Evolutionary conservation across 2,888 invertebrate species (phyloP).

Genomic region (Eupithecia exiguata): DNA sequence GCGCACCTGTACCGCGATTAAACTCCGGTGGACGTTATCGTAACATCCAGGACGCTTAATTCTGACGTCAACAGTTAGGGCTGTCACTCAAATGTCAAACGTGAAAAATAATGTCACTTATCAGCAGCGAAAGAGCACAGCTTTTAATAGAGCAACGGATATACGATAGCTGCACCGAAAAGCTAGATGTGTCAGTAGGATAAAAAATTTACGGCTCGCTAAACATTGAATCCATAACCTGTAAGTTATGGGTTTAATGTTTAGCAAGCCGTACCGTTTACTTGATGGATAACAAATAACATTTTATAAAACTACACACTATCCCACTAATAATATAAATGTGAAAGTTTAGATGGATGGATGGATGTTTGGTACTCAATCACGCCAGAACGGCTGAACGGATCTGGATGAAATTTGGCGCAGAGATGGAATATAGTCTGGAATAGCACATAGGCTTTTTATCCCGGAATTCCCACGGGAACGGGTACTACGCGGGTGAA

Average conservation of each 20-base stretch:
- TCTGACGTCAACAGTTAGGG: slow-evolving; percentile 45
- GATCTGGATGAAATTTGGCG: too few relatives aligned
- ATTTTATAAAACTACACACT: not conserved
- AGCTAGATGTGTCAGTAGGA: too few relatives aligned
- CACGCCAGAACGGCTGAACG: too few relatives aligned
- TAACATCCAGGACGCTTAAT: slow-evolving; percentile 53
- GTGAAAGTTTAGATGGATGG: too few relatives aligned
- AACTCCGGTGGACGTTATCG: slow-evolving; percentile 65
- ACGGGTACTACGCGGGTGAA: too few relatives aligned
- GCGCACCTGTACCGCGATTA: slow-evolving; percentile 76
- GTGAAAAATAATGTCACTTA: slow-evolving; percentile 9
- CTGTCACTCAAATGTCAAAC: slow-evolving; percentile 19
- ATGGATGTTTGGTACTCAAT: too few relatives aligned
- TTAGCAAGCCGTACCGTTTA: not conserved
- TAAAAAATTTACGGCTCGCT: too few relatives aligned
- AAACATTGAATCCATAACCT: too few relatives aligned
- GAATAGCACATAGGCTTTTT: too few relatives aligned
- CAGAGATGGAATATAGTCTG: too few relatives aligned
- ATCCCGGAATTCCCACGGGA: too few relatives aligned
- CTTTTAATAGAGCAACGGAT: not conserved
- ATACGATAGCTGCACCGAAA: not conserved
- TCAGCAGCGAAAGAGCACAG: not conserved
- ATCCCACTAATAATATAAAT: too few relatives aligned
- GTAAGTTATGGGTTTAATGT: not conserved
- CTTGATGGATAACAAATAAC: not conserved